Evolutionary conservation across 1,140 invertebrate species (phyloP), one percentile per base, ranked within the genome.

Genomic region (Psix sp.): DNA sequence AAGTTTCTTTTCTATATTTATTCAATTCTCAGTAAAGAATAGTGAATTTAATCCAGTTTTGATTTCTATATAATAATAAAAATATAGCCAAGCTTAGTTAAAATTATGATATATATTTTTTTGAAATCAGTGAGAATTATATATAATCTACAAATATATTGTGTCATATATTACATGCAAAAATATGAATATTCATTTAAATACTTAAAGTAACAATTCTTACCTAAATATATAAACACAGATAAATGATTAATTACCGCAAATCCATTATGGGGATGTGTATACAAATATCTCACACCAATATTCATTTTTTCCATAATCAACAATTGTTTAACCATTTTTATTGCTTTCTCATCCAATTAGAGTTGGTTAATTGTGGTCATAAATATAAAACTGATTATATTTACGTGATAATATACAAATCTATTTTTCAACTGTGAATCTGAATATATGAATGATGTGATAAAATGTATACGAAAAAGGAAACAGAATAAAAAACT

Each of bases 401-500:
- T 24, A n/a, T 24, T 24, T 4, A 24, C 4, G 4, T 24, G 9
- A 9, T 24, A 5, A 5, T 4, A 24, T 24, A 9, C 21, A 7
- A 20, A 3, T 45, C 5, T 45, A 2, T 26, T 45, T 21, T 46
- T 29, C 0, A 31, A 42, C 14, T 46, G 21, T 21, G 3, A 31
- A 7, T 31, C 31, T 16, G 1, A 6, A 31, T 26, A 13, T 39
- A 51, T 67, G 45, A 45, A 65, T 57, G 54, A 62, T 51, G 42
- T 54, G 46, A 49, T 13, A 42, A 57, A 63, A 75, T 67, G 45
- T 71, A 59, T 43, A 62, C 14, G 26, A 65, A 43, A 35, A 42
- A 26, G n/a, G 13, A 15, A 48, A 46, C 14, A 45, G 4, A 35
- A 65, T 49, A 35, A 68, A 35, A 52, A 65, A 80, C 84, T 83